A percentile compares a stretch with the other conserved stretches of the same genome.
phyloP scores from a whole-genome alignment of 2,888 invertebrate genomes.

The Eilema sororculum region DNA sequence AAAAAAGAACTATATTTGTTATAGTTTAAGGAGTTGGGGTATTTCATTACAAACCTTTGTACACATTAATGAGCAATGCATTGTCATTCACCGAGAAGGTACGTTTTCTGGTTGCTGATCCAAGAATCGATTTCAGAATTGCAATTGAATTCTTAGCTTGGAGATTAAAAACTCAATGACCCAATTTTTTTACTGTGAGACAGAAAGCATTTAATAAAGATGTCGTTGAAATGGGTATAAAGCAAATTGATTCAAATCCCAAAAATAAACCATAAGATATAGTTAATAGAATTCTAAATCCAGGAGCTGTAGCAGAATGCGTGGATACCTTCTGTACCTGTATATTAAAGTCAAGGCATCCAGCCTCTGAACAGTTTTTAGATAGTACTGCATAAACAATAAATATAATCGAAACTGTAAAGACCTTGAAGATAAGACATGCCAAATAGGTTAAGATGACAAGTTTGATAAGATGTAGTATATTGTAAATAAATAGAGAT shows the following conservation, averaged over 20 bases:
- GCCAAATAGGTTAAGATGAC: conserved; percentile 2
- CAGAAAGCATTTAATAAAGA: too few relatives aligned
- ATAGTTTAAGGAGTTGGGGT: not conserved
- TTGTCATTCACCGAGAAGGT: too few relatives aligned
- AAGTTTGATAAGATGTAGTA: not conserved
- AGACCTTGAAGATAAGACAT: not conserved
- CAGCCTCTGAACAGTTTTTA: conserved; percentile 1
- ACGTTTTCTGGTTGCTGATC: too few relatives aligned
- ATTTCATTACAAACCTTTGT: too few relatives aligned
- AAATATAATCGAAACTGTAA: not conserved
- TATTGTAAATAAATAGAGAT: not conserved
- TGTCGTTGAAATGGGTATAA: not conserved
- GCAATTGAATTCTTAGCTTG: not conserved
- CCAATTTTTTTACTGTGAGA: too few relatives aligned
- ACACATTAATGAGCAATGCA: too few relatives aligned
- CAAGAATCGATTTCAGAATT: not conserved
- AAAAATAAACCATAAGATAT: not conserved
- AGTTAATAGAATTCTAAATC: not conserved
- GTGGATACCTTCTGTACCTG: not conserved
- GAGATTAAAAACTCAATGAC: too few relatives aligned
- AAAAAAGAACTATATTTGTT: not conserved
- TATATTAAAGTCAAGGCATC: not conserved
- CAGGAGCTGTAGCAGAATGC: too few relatives aligned
- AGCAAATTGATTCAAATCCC: not conserved
- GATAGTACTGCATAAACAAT: not conserved